A percentile compares a stretch with the other conserved stretches of the same genome.
Evolutionary conservation across 2,888 invertebrate species (phyloP).

Genomic region (Petrolisthes cinctipes): DNA sequence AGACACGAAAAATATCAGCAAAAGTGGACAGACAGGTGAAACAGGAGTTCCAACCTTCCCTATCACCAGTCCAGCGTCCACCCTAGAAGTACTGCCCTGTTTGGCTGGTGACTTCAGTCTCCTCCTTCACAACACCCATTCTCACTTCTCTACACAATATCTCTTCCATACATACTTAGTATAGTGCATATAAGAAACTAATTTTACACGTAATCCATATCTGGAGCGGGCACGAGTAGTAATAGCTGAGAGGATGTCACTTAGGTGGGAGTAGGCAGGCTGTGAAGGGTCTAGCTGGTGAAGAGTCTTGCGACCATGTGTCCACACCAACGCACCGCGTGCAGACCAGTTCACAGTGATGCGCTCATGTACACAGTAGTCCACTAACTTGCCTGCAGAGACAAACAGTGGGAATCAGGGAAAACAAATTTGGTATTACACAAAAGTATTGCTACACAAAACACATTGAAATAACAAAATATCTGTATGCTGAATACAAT

Average conservation of each 20-base stretch:
- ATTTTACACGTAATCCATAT: slow-evolving; percentile 83
- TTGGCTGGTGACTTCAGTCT: no score
- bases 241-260: slow-evolving; percentile 82
- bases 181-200: not conserved
- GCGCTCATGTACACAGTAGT: slow-evolving; percentile 84
- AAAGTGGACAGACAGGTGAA: no score
- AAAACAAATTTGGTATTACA: not conserved
- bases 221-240: slow-evolving; percentile 79
- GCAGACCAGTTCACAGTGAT: slow-evolving; percentile 79
- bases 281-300: slow-evolving; percentile 75
- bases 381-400: slow-evolving; percentile 76
- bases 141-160: no score
- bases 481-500: not conserved
- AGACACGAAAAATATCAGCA: no score
- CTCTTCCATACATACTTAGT: no score
- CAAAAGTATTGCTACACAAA: slow-evolving; percentile 17
- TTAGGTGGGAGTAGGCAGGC: slow-evolving; percentile 73
- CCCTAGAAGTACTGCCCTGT: no score
- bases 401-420: not conserved
- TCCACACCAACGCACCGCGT: slow-evolving; percentile 80
- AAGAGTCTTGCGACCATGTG: slow-evolving; percentile 78
- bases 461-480: not conserved
- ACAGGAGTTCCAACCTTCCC: no score
- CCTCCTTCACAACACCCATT: no score
- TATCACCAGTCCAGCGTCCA: no score